Evolutionary conservation across 2,797 vertebrate species (phyloP).

Genomic region (Mastacembelus armatus): DNA sequence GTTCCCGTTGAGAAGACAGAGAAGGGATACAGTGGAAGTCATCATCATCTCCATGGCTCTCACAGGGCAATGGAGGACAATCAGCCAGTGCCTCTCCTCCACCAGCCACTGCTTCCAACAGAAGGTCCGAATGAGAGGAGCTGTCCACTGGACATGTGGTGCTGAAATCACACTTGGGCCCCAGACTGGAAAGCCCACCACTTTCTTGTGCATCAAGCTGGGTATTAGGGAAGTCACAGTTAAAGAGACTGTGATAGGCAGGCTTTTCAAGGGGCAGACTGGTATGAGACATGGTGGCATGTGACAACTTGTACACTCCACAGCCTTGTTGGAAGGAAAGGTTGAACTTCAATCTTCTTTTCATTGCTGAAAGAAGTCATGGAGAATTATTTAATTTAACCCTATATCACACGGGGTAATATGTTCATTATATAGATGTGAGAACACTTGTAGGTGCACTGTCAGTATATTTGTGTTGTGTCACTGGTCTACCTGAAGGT

Average conservation of each 20-base stretch:
- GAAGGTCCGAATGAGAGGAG: constrained; percentile 73
- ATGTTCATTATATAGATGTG: not conserved
- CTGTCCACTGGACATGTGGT: constrained; percentile 78
- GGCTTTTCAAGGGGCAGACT: constrained; percentile 77
- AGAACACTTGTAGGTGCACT: not conserved
- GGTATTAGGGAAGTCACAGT: constrained; percentile 74
- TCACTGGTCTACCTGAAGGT: constrained; percentile 71
- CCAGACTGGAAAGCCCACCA: constrained; percentile 59
- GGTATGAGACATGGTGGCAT: constrained; percentile 74
- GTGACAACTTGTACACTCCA: constrained; percentile 91
- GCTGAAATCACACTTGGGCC: constrained; percentile 84
- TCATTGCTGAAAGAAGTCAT: constrained; percentile 82
- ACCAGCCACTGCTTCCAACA: constrained; percentile 61
- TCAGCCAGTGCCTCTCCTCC: constrained; percentile 65
- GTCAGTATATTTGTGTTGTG: not conserved
- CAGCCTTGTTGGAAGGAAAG: constrained; percentile 93
- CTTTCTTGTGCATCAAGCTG: constrained; percentile 70
- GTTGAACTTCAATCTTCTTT: constrained; percentile 91
- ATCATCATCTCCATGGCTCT: constrained; percentile 55
- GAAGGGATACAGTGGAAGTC: constrained; percentile 65
- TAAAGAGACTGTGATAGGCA: constrained; percentile 82
- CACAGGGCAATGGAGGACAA: constrained; percentile 50
- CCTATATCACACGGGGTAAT: not conserved
- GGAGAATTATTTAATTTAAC: not conserved
- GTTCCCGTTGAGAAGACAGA: constrained; percentile 49